phyloP scores from a whole-genome alignment of 2,888 invertebrate genomes.

The Meghimatium bilineatum region DNA sequence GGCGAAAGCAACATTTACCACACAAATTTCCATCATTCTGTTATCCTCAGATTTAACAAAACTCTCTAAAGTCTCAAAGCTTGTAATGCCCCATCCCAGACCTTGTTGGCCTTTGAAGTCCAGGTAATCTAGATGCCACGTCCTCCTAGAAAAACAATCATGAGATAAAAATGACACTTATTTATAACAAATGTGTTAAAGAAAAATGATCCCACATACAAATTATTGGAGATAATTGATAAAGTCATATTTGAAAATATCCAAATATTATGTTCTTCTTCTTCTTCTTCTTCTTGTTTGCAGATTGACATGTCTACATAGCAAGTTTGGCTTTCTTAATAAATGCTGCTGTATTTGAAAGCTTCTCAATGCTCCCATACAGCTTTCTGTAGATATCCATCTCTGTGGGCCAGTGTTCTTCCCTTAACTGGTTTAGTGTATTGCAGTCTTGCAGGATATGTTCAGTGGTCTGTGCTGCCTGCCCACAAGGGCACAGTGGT shows the following conservation, averaged over 20 bases:
- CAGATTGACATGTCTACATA: too few relatives aligned
- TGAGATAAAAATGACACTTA: not conserved
- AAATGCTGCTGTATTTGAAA: too few relatives aligned
- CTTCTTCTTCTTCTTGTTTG: too few relatives aligned
- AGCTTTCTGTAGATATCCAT: too few relatives aligned
- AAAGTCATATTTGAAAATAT: not conserved
- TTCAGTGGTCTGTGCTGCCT: too few relatives aligned
- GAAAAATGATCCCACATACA: not conserved
- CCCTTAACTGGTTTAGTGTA: too few relatives aligned
- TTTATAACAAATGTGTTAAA: not conserved
- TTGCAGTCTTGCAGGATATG: too few relatives aligned
- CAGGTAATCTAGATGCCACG: conserved; percentile 49
- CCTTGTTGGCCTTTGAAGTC: conserved; percentile 52
- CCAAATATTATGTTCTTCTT: too few relatives aligned
- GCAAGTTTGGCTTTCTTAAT: too few relatives aligned
- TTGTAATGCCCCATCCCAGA: conserved; percentile 33
- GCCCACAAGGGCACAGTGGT: too few relatives aligned
- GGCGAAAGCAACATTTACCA: not conserved
- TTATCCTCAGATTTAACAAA: conserved; percentile 5
- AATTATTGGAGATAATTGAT: not conserved
- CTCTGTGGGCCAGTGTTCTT: too few relatives aligned
- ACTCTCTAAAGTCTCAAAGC: conserved; percentile 27
- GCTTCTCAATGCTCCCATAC: too few relatives aligned
- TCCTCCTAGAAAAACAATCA: conserved; percentile 34
- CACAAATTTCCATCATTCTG: conserved; percentile 18